phyloP scores from a whole-genome alignment of 2,797 vertebrate species.

The Microchirus variegatus region DNA sequence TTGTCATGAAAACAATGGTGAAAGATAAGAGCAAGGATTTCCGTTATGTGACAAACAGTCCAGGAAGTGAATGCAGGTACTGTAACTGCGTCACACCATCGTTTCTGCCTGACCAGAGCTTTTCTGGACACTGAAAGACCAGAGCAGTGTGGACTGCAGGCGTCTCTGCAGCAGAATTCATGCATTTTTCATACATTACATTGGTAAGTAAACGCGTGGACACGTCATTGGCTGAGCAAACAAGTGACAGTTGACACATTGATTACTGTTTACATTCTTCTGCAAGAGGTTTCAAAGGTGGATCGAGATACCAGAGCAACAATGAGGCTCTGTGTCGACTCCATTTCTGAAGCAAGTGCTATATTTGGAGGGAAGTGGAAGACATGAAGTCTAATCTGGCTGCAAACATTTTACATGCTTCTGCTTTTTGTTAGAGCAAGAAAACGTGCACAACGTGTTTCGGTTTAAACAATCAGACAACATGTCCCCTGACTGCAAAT shows the following conservation, averaged over 20 bases:
- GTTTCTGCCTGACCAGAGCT: no score
- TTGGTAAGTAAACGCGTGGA: constrained; percentile 20
- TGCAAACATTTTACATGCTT: constrained; percentile 9
- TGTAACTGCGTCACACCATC: no score
- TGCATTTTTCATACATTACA: no score
- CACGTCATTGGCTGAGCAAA: constrained; percentile 11
- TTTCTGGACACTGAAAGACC: no score
- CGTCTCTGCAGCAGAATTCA: no score
- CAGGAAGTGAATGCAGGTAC: no score
- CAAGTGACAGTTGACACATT: not conserved
- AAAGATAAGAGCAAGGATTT: no score
- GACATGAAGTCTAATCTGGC: not conserved
- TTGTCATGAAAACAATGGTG: no score
- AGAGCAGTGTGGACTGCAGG: no score
- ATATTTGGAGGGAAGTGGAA: constrained; percentile 9
- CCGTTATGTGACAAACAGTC: no score
- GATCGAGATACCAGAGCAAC: constrained; percentile 1
- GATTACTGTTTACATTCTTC: constrained; percentile 3
- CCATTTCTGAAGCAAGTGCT: not conserved
- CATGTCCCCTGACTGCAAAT: constrained; percentile 18
- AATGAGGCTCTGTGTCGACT: not conserved
- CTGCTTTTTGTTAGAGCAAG: constrained; percentile 2
- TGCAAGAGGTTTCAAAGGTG: constrained; percentile 4
- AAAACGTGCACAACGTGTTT: constrained; percentile 13
- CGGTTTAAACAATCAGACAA: constrained; percentile 14